Base-by-base conservation (phyloP, 2,888 invertebrate genomes). In the Drymonia ruficornis region DNA sequence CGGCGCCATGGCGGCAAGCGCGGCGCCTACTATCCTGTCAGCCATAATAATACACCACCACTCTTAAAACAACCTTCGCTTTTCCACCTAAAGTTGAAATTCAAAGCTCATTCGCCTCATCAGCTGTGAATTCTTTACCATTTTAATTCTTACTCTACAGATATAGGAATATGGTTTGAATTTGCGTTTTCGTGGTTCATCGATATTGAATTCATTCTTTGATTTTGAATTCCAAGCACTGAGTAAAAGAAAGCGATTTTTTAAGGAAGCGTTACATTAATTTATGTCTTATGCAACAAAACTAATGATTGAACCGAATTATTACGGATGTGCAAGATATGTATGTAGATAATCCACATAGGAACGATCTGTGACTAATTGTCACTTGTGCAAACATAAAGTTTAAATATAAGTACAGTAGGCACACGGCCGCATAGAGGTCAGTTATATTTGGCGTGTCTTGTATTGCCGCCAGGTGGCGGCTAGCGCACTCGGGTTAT, bases 11-110 rank as follows among this genome's bases (percentile, higher is more conserved):
- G 86, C 83, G 87, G 86, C 84, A 87, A 84, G 65, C 76, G 79
- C 83, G 91, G 91, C 91, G 91, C 91, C 91, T 89, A 76, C 88
- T 85, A 85, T 87, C 91, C 89, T 91, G 86, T 83, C 83, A 80
- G 79, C 78, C 76, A 80, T 76, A 70, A 72, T 68, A 65, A 59
- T 53, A 53, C n/a, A 38, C 16, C 48, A 36, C 34, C 73, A 76
- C 59, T 31, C 52, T 6, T 76, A 72, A 74, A 64, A 38, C 49
- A 66, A 75, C 77, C 72, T 60, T 76, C 81, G 5, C 0, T 0
- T 0, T 0, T 0, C 19, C 0, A 0, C 0, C 49, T 59, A 81
- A 55, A 64, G 70, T 58, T 54, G 50, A 57, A 53, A 63, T 61
- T 83, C 44, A 19, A 50, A 53, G 38, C 55, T 54, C 34, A 11